Evolutionary conservation across 1,140 invertebrate species (phyloP), one percentile per base, ranked within the genome.

Genomic region (Caenorhabditis briggsae): DNA sequence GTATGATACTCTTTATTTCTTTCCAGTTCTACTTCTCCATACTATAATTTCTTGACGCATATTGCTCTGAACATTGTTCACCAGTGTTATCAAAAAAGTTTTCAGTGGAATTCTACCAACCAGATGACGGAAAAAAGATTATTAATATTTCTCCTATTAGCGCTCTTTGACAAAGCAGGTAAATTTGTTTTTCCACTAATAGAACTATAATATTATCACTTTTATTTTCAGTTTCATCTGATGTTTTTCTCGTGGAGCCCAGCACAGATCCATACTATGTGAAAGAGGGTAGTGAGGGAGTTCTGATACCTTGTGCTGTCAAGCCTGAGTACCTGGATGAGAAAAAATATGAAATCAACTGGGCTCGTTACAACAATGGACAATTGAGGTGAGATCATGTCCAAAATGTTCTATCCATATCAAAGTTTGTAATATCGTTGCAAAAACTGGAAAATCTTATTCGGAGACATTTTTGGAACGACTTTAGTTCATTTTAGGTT

Each of bases 361-460:
- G 86, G 86, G 55, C 65, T 3, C 18, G 83, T 16, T 84, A 84
- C 48, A 43, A 83, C 18, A 87, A 87, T 56, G 86, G 83, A 59
- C 61, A 78, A 14, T 20, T 84, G 14, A 84, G 86, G 86, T 84
- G 33, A 46, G 41, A 2, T 11, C 33, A 0, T 33, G 33, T 33
- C 33, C 33, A 33, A 33, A 33, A 33, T 33, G 33, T 33, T 33
- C 33, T 33, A 33, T 33, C 1, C 3, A 33, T 33, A 33, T 33
- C 3, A 33, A 3, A 33, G 33, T 1, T 33, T 33, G 33, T 33
- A 33, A 33, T 33, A 2, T 3, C 33, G 33, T 33, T 33, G 3
- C 33, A 33, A 33, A 33, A 33, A 33, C 1, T 33, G 1, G 3
- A 33, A 3, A 33, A 33, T n/a, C 33, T 33, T 33, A 2, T 3